phyloP scores from a whole-genome alignment of 2,797 vertebrate genomes.

The Centropyge bicolor region DNA sequence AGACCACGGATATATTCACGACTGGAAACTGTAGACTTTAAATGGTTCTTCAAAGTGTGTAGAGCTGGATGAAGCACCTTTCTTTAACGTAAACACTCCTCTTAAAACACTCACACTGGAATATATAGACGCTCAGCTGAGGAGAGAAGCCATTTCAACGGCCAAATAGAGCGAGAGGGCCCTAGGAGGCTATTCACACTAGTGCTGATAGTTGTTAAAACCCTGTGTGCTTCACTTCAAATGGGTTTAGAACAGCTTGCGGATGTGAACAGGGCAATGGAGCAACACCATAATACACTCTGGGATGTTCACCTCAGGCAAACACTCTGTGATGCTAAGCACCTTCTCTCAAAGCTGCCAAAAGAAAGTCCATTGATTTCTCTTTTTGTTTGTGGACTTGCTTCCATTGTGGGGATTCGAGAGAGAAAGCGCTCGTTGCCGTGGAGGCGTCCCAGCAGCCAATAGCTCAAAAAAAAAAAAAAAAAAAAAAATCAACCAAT shows the following conservation, averaged over 20 bases:
- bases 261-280: constrained; percentile 79
- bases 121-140: constrained; percentile 62
- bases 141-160: constrained; percentile 65
- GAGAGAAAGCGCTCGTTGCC: constrained; percentile 36
- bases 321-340: constrained; percentile 75
- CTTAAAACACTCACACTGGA: constrained; percentile 55
- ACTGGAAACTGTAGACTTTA: constrained; percentile 24
- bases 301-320: constrained; percentile 80
- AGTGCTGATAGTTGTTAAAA: constrained; percentile 78
- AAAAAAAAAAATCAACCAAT: constrained; percentile 68
- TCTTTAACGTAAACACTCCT: constrained; percentile 57
- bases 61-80: constrained; percentile 57
- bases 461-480: constrained; percentile 43
- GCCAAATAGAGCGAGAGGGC: constrained; percentile 70
- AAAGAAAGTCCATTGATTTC: constrained; percentile 77
- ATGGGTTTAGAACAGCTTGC: constrained; percentile 78
- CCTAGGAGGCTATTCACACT: constrained; percentile 76
- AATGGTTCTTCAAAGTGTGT: constrained; percentile 35
- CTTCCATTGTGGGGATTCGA: constrained; percentile 74
- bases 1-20: neutral
- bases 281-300: constrained; percentile 78
- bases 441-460: constrained; percentile 47
- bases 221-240: constrained; percentile 78
- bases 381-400: constrained; percentile 69
- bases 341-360: constrained; percentile 76